A percentile compares a stretch with the other conserved stretches of the same genome.
Evolutionary conservation across 2,113 vertebrate species (phyloP).

Genomic region (Malurus melanocephalus): DNA sequence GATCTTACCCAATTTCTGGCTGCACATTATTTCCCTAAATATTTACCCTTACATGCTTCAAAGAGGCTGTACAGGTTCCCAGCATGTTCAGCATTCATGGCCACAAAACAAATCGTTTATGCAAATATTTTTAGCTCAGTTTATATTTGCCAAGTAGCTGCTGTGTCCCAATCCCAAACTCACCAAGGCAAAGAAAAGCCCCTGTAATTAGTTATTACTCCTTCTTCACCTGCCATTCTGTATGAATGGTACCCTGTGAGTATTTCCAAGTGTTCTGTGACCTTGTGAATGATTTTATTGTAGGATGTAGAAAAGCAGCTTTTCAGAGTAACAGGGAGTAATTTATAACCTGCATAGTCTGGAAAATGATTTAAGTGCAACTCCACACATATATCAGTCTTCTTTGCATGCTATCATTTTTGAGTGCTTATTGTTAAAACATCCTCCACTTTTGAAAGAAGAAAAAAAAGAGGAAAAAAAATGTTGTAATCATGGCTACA

Average conservation of each 20-base stretch:
- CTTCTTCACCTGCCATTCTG: neutral
- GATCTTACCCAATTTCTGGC: neutral
- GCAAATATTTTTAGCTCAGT: constrained; percentile 20
- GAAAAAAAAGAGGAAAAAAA: neutral
- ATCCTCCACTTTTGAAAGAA: neutral
- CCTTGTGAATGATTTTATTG: constrained; percentile 30
- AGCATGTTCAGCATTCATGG: neutral
- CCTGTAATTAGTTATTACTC: constrained; percentile 7
- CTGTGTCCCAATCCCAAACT: neutral
- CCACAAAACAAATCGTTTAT: neutral
- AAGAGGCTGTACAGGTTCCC: neutral
- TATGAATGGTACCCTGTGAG: neutral
- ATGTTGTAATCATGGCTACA: neutral
- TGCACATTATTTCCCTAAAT: neutral
- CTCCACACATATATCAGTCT: neutral
- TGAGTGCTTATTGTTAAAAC: constrained; percentile 3
- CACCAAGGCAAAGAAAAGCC: neutral
- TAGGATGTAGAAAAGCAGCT: constrained; percentile 11
- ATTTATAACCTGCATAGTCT: constrained; percentile 7
- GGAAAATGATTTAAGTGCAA: neutral
- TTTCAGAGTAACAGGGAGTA: neutral
- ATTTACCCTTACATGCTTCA: neutral
- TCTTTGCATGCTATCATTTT: neutral
- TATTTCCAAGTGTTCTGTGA: constrained; percentile 9
- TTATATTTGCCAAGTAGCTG: neutral